Evolutionary conservation across 2,888 invertebrate genomes (phyloP).

Genomic region (Acronicta leporina): DNA sequence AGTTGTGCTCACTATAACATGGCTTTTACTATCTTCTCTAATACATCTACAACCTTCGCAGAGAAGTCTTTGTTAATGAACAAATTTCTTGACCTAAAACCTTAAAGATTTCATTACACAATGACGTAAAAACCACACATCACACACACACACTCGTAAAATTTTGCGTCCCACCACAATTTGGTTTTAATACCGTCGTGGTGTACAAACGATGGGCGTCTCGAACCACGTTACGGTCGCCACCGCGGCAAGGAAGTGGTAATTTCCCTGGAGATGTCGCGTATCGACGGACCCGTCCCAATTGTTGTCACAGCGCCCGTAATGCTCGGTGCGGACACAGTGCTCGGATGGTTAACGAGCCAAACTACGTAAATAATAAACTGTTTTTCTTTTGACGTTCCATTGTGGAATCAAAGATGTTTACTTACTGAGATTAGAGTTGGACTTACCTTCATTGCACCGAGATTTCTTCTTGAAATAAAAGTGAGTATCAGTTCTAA

Average conservation of each 20-base stretch:
- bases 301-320: conserved; percentile 60
- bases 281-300: conserved; percentile 71
- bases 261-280: conserved; percentile 74
- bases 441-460: conserved; percentile 25
- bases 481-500: background rate
- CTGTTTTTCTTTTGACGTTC: conserved; percentile 32
- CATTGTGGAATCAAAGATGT: conserved; percentile 32
- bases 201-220: conserved; percentile 62
- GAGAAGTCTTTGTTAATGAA: no score
- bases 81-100: no score
- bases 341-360: conserved; percentile 42
- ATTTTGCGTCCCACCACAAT: conserved; percentile 62
- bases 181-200: conserved; percentile 64
- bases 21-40: no score
- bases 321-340: conserved; percentile 48
- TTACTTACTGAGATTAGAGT: conserved; percentile 41
- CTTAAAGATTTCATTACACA: conserved; percentile 9
- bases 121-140: conserved; percentile 21
- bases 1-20: no score
- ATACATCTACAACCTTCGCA: no score
- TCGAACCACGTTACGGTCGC: conserved; percentile 63
- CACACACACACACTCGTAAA: conserved; percentile 26
- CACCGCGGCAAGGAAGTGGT: conserved; percentile 64
- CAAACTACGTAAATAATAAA: conserved; percentile 45
- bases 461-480: conserved; percentile 29